Evolutionary conservation across 2,797 vertebrate genomes (phyloP), one percentile per base, ranked within the genome.

Genomic region (Oreortyx pictus): DNA sequence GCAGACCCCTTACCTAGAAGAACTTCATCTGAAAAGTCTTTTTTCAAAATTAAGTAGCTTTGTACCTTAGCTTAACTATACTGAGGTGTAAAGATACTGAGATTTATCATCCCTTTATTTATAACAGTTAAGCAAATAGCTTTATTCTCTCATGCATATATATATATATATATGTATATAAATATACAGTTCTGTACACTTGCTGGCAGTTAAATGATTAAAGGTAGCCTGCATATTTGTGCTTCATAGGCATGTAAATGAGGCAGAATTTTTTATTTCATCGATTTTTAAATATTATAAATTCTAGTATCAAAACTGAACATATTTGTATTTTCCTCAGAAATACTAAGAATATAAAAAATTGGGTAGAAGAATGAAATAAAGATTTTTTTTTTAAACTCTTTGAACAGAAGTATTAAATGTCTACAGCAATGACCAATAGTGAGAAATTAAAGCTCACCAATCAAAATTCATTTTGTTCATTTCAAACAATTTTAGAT

Each of bases 341-440:
- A 43, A 43, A 43, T 16, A 43, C 6, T 43, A 43, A 43, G 39
- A 41, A 33, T 12, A n/a, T 12, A 56, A 56, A 27, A 31, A 54
- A 31, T 9, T 54, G 18, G 29, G 27, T 39, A 87, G 46, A 6
- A 74, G 3, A 79, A 70, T 0, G 0, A 6, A 90, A 82, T 2
- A 59, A 68, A 46, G 7, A 25, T 43, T 59, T 83, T 39, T 83
- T 39, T 46, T 10, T n/a, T n/a, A n/a, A n/a, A n/a, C n/a, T n/a
- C n/a, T n/a, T n/a, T n/a, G n/a, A n/a, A n/a, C n/a, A n/a, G n/a
- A n/a, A n/a, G n/a, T n/a, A n/a, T n/a, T 60, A 62, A 89, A 70
- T 9, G 23, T 4, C 31, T 67, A 43, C 1, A 3, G 7, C 39
- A 39, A 75, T 44, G 7, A 78, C 4, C 14, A 8, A 41, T 41